Base-by-base conservation (phyloP, 2,113 vertebrate species). In the Gracilinanus agilis region DNA sequence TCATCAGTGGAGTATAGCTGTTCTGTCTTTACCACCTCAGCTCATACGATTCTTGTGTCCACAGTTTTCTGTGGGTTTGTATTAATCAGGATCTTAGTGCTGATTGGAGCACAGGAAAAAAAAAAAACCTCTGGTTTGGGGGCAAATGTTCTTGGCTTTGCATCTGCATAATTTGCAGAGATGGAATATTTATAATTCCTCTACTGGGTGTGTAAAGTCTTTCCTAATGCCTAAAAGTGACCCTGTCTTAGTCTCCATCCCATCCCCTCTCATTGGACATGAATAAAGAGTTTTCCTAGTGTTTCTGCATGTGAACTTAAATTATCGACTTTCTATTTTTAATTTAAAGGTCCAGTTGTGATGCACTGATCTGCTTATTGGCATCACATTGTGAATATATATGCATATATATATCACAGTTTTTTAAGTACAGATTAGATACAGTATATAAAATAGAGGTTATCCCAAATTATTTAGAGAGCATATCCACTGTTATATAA, bases 251-350 rank as follows among this genome's bases (percentile, higher is more conserved):
- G 88, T 92, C 58, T 92, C 91, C 90, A 95, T 97, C 93, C 53
- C 21, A 89, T 94, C 95, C 58, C 88, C 53, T 92, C 61, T 97
- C 24, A 97, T 97, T 97, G 94, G 96, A 96, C 97, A 94, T 89
- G 93, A 97, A 94, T 53, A 94, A 96, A 97, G 91, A 94, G 67
- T 8, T 97, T 98, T 95, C 94, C 96, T 89, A 25, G 54, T 88
- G 53, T 98, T 97, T 98, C 97, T 98, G 98, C 97, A 95, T 96
- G 96, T 98, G 96, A 95, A 94, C 96, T 54, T 95, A 92, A 95
- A 96, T 55, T 92, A 96, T 96, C 3, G 53, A 96, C 55, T 93
- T 93, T 95, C 96, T 95, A 58, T 95, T 90, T 97, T 97, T 96
- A 97, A 97, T 94, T 88, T 96, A 93, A 89, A 96, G 94, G 95